Percentiles rank a stretch among this genome's conserved stretches.
phyloP scores from a whole-genome alignment of 2,113 vertebrate species.

The Anoura caudifer region DNA sequence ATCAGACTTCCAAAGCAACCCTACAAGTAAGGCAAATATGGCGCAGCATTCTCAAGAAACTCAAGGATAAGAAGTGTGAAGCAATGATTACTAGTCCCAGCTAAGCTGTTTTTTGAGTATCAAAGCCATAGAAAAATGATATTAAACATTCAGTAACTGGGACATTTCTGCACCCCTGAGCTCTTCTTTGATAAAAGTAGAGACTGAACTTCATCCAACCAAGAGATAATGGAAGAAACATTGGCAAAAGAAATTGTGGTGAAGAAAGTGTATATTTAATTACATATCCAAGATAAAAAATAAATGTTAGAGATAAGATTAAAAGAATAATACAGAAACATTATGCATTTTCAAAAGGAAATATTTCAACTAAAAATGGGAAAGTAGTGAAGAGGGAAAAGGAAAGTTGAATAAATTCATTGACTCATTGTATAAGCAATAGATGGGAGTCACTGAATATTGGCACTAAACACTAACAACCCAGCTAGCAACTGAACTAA shows the following conservation, averaged over 20 bases:
- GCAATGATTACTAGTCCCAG: not conserved
- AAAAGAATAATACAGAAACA: not conserved
- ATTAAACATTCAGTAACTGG: not conserved
- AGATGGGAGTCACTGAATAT: not conserved
- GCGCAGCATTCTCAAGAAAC: not conserved
- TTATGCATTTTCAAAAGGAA: not conserved
- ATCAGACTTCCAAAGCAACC: not conserved
- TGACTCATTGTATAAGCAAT: not conserved
- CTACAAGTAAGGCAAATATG: not conserved
- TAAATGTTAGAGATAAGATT: not conserved
- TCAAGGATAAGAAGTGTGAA: not conserved
- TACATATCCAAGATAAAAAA: not conserved
- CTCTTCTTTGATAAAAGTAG: not conserved
- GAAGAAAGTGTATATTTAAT: not conserved
- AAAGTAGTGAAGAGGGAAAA: not conserved
- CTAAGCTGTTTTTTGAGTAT: not conserved
- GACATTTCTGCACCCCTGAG: not conserved
- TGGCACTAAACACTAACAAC: not conserved
- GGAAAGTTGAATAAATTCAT: not conserved
- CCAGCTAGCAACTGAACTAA: not conserved
- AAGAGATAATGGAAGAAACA: not conserved
- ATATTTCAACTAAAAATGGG: not conserved
- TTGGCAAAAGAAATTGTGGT: not conserved
- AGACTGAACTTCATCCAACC: not conserved
- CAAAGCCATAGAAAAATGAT: not conserved